Evolutionary conservation across 2,113 vertebrate genomes (phyloP), one percentile per base, ranked within the genome.

Genomic region (Xyliphius kryptos): DNA sequence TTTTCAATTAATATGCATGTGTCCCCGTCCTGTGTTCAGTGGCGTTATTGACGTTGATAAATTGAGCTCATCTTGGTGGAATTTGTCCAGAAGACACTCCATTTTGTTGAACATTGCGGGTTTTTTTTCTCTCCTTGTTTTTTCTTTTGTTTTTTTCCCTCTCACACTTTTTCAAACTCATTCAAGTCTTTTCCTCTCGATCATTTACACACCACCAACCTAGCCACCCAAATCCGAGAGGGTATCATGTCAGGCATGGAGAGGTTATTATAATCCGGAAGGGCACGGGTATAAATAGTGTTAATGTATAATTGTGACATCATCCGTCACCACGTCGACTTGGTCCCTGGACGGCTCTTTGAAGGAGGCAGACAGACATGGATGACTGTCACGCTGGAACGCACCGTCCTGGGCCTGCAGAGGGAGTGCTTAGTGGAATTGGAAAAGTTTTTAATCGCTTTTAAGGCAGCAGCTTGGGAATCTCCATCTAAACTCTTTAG

Each of bases 1-100:
- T 92, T 96, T 97, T 94, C 92, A 93, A 96, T 97, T 94, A 95
- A 97, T 95, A 94, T 98, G 91, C 90, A 93, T 93, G 91, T 90
- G 86, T 91, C 86, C 86, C 87, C 85, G 85, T 70, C 79, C 85
- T 80, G 83, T 88, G 83, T 89, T 91, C 86, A 87, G 89, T 79
- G 74, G 87, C 70, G 77, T 88, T 90, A 92, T 88, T 91, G 95
- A 92, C 92, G 84, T 89, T 97, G 96, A 98, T 91, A 88, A 93
- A 97, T 94, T 91, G 90, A 91, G 88, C 89, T 92, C 83, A 91
- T 91, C 89, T 88, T 74, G 80, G 82, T 82, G 80, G 82, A 90
- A 90, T 91, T 91, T 90, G 87, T 90, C 83, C 86, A 86, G 86
- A 81, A 92, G 84, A 90, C 73, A 69, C 85, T 86, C 86, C 87